A percentile compares a stretch with the other conserved stretches of the same genome.
phyloP scores from a whole-genome alignment of 2,113 vertebrate species.

The Trogon melanurus region DNA sequence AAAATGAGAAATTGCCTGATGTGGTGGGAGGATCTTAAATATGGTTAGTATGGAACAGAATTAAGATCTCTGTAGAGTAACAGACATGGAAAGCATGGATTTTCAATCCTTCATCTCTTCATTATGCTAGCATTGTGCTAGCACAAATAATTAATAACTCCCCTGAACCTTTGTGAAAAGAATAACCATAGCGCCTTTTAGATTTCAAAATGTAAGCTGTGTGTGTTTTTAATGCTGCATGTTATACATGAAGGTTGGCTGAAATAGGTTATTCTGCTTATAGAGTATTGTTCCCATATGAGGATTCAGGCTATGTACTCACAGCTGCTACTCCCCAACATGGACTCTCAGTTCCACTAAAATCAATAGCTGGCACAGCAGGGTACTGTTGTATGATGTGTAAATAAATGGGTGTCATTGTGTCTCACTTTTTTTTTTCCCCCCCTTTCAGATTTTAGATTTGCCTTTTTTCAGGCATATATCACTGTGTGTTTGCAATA shows the following conservation, averaged over 20 bases:
- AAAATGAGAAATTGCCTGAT: conserved; percentile 1
- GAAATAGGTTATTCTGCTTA: conserved; percentile 50
- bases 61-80: not conserved
- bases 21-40: not conserved
- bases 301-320: conserved; percentile 10
- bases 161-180: not conserved
- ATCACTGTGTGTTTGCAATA: not conserved
- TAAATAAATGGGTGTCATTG: conserved; percentile 60
- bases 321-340: conserved; percentile 37
- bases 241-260: conserved; percentile 10
- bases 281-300: conserved; percentile 20
- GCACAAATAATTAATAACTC: conserved; percentile 23
- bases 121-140: not conserved
- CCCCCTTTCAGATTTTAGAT: conserved; percentile 58
- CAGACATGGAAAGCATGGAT: not conserved
- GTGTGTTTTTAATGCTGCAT: conserved; percentile 9
- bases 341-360: conserved; percentile 15
- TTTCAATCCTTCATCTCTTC: conserved; percentile 11
- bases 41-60: conserved; percentile 2
- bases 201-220: not conserved
- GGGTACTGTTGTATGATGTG: conserved; percentile 37
- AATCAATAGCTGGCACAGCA: conserved; percentile 22
- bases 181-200: not conserved
- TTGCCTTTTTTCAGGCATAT: conserved; percentile 42
- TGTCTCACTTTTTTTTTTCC: not conserved